phyloP scores from a whole-genome alignment of 1,140 invertebrate genomes.

The Caenorhabditis briggsae region DNA sequence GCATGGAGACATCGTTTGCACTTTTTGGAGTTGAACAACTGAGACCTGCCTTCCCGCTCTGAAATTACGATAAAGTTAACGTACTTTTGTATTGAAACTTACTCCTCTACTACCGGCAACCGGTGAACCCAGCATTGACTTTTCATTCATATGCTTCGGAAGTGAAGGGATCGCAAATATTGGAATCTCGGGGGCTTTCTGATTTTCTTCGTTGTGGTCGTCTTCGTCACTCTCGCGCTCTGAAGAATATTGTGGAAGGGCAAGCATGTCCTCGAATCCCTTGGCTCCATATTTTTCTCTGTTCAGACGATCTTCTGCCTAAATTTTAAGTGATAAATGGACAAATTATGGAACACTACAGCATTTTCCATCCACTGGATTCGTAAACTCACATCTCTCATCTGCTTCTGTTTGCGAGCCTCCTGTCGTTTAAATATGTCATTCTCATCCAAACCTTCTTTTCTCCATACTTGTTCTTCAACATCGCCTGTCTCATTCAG shows the following conservation, averaged over 20 bases:
- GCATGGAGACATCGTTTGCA: neutral
- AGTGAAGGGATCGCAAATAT: constrained; percentile 7
- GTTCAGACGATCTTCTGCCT: neutral
- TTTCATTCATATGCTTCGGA: constrained; percentile 23
- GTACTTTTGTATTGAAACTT: neutral
- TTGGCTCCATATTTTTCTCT: constrained; percentile 17
- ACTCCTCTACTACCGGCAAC: neutral
- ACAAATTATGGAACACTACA: too few relatives aligned
- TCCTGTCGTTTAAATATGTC: neutral
- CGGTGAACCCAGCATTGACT: constrained; percentile 10
- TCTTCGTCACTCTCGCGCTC: neutral
- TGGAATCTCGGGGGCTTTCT: too few relatives aligned
- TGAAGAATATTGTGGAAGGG: neutral
- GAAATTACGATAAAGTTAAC: neutral
- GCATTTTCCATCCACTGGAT: too few relatives aligned
- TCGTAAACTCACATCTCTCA: neutral
- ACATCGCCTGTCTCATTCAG: neutral
- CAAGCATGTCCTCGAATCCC: neutral
- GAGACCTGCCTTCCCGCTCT: constrained; percentile 22
- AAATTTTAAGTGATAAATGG: neutral
- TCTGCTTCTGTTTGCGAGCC: neutral
- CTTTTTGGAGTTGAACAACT: constrained; percentile 38
- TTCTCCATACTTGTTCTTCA: neutral
- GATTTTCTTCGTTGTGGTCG: neutral
- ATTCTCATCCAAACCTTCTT: neutral